Conservation (phyloP, 2,797 vertebrate species). For the Poeciliopsis infans region DNA sequence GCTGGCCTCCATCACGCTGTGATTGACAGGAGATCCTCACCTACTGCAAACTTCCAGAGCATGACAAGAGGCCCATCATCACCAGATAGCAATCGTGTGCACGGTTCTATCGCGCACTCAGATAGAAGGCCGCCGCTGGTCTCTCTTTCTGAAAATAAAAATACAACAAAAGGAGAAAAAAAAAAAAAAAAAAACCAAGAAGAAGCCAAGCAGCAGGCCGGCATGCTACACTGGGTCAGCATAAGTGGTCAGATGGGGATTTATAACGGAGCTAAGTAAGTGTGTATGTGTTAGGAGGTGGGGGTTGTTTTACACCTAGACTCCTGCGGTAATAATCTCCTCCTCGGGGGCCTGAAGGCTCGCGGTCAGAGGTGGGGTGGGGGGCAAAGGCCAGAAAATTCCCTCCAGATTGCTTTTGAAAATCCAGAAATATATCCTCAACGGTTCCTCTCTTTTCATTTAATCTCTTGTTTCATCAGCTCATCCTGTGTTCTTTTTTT, state of each 20-base stretch:
- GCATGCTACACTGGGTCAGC: conserved; percentile 65
- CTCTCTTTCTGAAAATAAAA: conserved; percentile 11
- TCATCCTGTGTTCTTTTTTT: conserved; percentile 66
- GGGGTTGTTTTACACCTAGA: conserved; percentile 85
- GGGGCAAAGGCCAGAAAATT: conserved; percentile 92
- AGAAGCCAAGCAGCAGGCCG: conserved; percentile 34
- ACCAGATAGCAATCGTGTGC: conserved; percentile 57
- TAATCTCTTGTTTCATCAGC: conserved; percentile 66
- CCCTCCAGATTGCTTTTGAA: conserved; percentile 89
- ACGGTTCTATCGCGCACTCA: conserved; percentile 30
- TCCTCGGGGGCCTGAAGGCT: conserved; percentile 52
- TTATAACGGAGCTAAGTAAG: conserved; percentile 61
- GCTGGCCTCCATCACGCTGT: conserved; percentile 67
- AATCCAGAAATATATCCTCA: conserved; percentile 87
- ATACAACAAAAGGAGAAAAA: background rate
- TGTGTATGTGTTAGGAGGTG: conserved; percentile 48
- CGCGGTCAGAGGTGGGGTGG: background rate
- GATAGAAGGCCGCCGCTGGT: conserved; percentile 45
- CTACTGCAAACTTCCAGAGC: conserved; percentile 78
- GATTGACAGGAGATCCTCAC: conserved; percentile 83
- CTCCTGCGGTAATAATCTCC: conserved; percentile 87
- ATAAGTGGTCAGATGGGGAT: conserved; percentile 70
- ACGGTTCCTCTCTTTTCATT: conserved; percentile 80
- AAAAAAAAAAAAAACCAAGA: background rate
- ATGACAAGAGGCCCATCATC: conserved; percentile 81